phyloP scores from a whole-genome alignment of 2,888 invertebrate species.

The Machimus atricapillus region DNA sequence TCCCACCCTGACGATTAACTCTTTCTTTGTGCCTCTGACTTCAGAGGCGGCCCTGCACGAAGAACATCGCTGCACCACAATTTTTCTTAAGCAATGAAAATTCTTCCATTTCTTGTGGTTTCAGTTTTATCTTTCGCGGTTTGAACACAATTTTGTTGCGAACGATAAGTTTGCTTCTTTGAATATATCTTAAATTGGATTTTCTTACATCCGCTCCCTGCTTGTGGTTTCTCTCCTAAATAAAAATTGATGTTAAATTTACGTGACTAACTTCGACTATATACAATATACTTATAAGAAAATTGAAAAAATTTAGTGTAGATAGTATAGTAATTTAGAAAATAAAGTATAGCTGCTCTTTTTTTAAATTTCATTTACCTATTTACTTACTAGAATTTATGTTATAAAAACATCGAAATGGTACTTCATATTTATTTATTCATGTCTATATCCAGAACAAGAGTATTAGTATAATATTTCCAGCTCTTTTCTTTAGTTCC shows the following conservation, averaged over 20 bases:
- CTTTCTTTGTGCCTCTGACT: neutral
- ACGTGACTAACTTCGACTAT: neutral
- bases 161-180: constrained; percentile 27
- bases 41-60: neutral
- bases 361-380: no score
- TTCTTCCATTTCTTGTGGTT: constrained; percentile 39
- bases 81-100: neutral
- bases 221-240: neutral
- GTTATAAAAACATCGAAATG: no score
- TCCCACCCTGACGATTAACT: constrained; percentile 21
- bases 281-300: no score
- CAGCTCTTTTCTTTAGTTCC: no score
- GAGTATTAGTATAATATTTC: no score
- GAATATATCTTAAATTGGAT: constrained; percentile 2
- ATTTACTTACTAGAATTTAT: no score
- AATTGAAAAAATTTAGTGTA: no score
- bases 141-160: constrained; percentile 39
- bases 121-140: constrained; percentile 45
- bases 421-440: no score
- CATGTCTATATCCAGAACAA: no score
- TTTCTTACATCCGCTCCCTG: constrained; percentile 1
- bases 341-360: no score
- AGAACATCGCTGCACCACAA: neutral
- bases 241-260: neutral
- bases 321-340: no score